A percentile compares a stretch with the other conserved stretches of the same genome.
Evolutionary conservation across 2,797 vertebrate species (phyloP).

Genomic region (Sarcophilus harrisii): DNA sequence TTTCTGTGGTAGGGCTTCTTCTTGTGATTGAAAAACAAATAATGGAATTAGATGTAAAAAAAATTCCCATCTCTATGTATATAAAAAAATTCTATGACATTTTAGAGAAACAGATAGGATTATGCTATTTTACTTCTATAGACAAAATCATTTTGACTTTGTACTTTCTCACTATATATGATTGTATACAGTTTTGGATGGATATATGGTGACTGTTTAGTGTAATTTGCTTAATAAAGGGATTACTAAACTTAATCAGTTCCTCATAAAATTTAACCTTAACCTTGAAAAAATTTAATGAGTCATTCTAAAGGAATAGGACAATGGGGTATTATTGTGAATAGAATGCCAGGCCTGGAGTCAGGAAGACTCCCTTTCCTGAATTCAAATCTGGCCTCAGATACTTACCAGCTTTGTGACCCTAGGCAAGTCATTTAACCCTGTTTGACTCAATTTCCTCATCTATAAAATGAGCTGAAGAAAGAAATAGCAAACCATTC

Average conservation of each 20-base stretch:
- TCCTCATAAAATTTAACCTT: neutral
- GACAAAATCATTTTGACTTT: neutral
- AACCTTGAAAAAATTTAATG: neutral
- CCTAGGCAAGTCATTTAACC: neutral
- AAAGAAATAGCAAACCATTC: neutral
- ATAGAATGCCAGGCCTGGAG: neutral
- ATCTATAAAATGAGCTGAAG: neutral
- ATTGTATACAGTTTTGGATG: slow-evolving; percentile 25
- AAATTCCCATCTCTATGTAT: slow-evolving; percentile 1
- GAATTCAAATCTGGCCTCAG: neutral
- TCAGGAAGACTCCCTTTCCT: neutral
- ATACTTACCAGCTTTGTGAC: neutral
- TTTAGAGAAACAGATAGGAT: neutral
- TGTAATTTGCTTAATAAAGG: neutral
- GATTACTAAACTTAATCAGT: neutral
- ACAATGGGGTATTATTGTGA: neutral
- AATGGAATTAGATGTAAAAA: slow-evolving; percentile 14
- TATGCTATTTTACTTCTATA: neutral
- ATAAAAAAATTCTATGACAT: neutral
- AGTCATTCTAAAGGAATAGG: neutral
- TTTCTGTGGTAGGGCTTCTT: neutral
- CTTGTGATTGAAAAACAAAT: neutral
- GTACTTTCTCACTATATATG: too few species aligned
- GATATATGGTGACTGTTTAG: neutral
- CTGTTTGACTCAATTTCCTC: neutral